Evolutionary conservation across 2,888 invertebrate genomes (phyloP).

Genomic region (Lepidocyrtoides sp.): DNA sequence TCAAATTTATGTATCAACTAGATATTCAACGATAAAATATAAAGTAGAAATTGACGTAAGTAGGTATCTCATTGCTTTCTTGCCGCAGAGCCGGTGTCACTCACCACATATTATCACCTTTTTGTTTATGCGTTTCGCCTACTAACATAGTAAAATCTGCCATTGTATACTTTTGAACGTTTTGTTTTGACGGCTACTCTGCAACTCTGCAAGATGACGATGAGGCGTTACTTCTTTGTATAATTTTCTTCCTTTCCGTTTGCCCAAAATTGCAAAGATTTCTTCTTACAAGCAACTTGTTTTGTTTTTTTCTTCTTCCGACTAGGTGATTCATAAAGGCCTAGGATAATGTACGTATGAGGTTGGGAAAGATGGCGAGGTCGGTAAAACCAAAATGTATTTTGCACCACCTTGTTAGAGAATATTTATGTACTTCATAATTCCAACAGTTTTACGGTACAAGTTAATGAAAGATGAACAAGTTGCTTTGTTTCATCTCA

Average conservation of each 20-base stretch:
- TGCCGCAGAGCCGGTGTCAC: not conserved
- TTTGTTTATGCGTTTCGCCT: constrained; percentile 16
- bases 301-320: not conserved
- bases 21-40: constrained; percentile 37
- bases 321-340: not conserved
- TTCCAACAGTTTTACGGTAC: not conserved
- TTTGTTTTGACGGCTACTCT: constrained; percentile 2
- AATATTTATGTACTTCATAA: not conserved
- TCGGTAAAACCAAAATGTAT: not conserved
- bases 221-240: not conserved
- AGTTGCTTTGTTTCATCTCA: too few species aligned
- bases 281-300: not conserved
- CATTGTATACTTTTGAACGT: not conserved
- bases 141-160: not conserved
- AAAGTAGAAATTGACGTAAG: constrained; percentile 37
- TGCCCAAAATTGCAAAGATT: not conserved
- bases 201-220: not conserved
- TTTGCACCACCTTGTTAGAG: not conserved
- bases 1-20: not conserved
- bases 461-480: not conserved
- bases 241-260: not conserved
- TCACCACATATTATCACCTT: not conserved
- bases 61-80: not conserved
- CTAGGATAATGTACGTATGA: not conserved
- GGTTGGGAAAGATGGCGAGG: not conserved